Conservation (phyloP, 2,797 vertebrate species). For the Brachyalestes nurse region DNA sequence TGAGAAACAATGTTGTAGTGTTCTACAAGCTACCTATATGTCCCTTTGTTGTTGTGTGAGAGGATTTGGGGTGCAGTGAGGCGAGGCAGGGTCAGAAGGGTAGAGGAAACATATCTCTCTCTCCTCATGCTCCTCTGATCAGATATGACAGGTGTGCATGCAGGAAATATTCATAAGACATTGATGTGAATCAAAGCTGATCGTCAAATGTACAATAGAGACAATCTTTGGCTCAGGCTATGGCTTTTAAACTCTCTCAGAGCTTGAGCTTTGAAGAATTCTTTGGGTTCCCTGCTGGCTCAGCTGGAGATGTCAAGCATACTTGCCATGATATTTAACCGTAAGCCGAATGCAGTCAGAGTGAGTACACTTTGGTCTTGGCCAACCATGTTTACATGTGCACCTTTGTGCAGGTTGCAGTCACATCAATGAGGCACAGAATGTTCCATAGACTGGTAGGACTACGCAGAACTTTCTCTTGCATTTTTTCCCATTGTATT, state of each 20-base stretch:
- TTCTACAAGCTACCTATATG: neutral
- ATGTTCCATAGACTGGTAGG: neutral
- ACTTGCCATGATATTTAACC: conserved; percentile 25
- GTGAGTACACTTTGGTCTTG: conserved; percentile 8
- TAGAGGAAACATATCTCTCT: conserved; percentile 19
- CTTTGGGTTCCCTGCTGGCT: conserved; percentile 26
- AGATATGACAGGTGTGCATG: conserved; percentile 66
- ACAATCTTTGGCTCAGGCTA: neutral
- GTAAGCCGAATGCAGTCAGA: conserved; percentile 28
- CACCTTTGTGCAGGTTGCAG: conserved; percentile 22
- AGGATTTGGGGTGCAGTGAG: neutral
- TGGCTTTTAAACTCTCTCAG: conserved; percentile 11
- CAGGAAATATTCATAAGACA: conserved; percentile 60
- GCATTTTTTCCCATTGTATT: neutral
- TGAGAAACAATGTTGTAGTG: neutral
- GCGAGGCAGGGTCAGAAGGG: conserved; percentile 54
- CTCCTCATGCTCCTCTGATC: conserved; percentile 61
- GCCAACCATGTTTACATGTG: conserved; percentile 12
- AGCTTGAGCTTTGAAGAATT: conserved; percentile 31
- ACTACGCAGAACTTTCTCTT: neutral
- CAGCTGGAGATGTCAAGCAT: conserved; percentile 34
- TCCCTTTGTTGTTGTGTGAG: neutral
- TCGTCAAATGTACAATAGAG: conserved; percentile 37
- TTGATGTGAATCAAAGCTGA: conserved; percentile 74
- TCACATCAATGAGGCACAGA: conserved; percentile 32